These are phyloP conservation scores for Creontiades dilutus DNA, from an alignment of 2,888 invertebrate genomes.

Conservation along the genomic window DNA sequence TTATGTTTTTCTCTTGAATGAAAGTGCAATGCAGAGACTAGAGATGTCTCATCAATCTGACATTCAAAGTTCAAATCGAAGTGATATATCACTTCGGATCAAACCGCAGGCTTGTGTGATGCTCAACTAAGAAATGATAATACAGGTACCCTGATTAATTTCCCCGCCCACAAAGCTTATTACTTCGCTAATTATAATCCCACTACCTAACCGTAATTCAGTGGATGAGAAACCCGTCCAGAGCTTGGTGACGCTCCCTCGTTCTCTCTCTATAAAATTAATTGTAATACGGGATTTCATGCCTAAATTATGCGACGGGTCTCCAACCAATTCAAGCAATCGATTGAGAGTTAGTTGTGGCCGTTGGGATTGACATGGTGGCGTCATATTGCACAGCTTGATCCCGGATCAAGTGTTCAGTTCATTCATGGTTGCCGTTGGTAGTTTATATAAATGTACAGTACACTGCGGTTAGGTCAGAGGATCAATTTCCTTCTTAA, in stretches of 20 bases:
- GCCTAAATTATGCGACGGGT: not conserved
- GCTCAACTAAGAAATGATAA: conserved; percentile 4
- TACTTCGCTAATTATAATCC: conserved; percentile 2
- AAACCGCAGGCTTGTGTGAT: not conserved
- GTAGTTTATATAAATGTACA: too few relatives aligned
- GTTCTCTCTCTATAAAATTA: not conserved
- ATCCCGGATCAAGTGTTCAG: not conserved
- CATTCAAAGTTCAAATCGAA: not conserved
- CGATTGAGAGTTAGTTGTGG: not conserved
- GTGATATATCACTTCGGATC: not conserved
- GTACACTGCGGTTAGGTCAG: too few relatives aligned
- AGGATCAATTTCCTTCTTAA: too few relatives aligned
- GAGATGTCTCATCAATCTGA: not conserved
- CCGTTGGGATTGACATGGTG: not conserved
- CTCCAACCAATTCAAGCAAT: not conserved
- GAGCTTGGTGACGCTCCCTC: not conserved
- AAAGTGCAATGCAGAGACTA: too few relatives aligned
- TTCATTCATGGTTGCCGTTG: too few relatives aligned
- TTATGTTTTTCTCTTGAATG: too few relatives aligned
- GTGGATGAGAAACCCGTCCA: not conserved
- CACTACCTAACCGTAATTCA: conserved; percentile 6
- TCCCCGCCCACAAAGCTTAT: conserved; percentile 6
- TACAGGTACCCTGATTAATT: not conserved
- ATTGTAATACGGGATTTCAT: not conserved
- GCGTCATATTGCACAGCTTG: not conserved